Conservation (phyloP, 2,888 invertebrate species). For the Leptopilina drosophilae region DNA sequence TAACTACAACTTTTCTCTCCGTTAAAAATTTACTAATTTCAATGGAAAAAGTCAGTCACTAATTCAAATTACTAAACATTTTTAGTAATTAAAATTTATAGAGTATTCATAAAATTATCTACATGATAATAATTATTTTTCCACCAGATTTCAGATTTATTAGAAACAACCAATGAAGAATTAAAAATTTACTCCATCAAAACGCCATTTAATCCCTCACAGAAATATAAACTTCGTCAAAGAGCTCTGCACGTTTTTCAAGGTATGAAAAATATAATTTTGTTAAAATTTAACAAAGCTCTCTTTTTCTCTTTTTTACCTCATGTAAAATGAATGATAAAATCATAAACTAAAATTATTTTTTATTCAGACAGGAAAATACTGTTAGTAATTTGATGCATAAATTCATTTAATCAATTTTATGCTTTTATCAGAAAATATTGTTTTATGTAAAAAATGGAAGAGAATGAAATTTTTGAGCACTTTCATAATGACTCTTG, state of each 20-base stretch:
- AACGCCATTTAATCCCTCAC: constrained; percentile 81
- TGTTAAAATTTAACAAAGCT: not conserved
- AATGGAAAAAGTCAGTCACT: no score
- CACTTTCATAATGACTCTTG: no score
- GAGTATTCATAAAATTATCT: not conserved
- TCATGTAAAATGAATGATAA: not conserved
- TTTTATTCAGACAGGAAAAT: no score
- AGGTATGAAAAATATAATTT: constrained; percentile 77
- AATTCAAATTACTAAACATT: no score
- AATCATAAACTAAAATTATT: not conserved
- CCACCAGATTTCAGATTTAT: constrained; percentile 76
- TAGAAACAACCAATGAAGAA: constrained; percentile 81
- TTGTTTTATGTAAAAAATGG: no score
- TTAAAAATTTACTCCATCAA: constrained; percentile 84
- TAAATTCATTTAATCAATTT: no score
- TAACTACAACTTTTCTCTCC: no score
- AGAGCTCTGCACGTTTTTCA: constrained; percentile 93
- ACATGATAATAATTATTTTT: not conserved
- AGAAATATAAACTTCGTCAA: constrained; percentile 87
- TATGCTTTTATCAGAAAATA: no score
- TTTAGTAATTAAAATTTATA: no score
- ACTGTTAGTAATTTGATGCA: no score
- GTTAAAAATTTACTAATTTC: no score
- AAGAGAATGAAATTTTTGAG: no score
- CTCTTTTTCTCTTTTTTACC: not conserved